phyloP scores from a whole-genome alignment of 2,113 vertebrate species.

The Notiomystis cincta region DNA sequence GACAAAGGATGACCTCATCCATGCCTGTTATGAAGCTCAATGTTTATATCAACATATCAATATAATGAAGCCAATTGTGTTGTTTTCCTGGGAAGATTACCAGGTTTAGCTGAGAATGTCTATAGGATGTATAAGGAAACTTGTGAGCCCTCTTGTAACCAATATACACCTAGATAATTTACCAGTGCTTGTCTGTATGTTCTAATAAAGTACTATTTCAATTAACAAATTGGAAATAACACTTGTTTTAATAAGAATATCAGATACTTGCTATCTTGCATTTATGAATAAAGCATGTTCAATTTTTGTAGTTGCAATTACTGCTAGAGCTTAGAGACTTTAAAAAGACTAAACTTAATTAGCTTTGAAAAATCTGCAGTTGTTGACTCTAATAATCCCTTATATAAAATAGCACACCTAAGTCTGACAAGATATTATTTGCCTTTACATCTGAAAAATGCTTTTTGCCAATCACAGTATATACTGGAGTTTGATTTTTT shows the following conservation, averaged over 20 bases:
- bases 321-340: neutral
- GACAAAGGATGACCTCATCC: neutral
- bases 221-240: neutral
- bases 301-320: neutral
- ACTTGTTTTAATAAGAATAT: neutral
- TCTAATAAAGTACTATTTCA: neutral
- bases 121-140: neutral
- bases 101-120: neutral
- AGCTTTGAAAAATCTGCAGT: neutral
- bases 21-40: neutral
- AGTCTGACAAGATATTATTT: neutral
- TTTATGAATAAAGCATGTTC: neutral
- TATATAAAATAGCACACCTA: neutral
- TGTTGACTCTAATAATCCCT: neutral
- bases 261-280: neutral
- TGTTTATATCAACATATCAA: accelerated
- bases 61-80: neutral
- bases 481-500: neutral
- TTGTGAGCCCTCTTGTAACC: neutral
- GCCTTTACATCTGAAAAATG: neutral
- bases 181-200: neutral
- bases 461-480: neutral
- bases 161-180: neutral
- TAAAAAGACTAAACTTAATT: neutral
- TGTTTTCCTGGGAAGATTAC: neutral